These are phyloP conservation scores for Acrobasis consociella DNA, from an alignment of 2,888 invertebrate genomes.

Conservation along the genomic window DNA sequence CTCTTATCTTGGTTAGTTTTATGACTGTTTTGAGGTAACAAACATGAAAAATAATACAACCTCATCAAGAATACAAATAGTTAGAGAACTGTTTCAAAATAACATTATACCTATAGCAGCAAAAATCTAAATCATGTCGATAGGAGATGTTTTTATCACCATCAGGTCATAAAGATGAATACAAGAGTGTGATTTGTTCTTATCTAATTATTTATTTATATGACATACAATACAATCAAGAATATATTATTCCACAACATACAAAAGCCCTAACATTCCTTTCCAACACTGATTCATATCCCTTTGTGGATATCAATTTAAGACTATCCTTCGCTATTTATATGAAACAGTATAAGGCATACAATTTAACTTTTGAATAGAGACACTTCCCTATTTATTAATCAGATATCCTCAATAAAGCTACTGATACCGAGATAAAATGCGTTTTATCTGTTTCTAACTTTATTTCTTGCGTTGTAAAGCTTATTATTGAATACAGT, in stretches of 20 bases:
- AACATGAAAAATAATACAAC: no score
- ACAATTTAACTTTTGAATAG: conserved; percentile 43
- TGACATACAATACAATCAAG: neutral
- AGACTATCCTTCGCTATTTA: neutral
- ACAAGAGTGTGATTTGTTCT: no score
- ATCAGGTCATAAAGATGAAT: no score
- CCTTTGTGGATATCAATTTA: conserved; percentile 5
- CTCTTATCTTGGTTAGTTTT: no score
- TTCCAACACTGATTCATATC: neutral
- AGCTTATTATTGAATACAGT: neutral
- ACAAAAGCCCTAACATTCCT: conserved; percentile 1
- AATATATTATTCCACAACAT: neutral
- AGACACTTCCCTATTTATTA: conserved; percentile 52
- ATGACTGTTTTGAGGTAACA: no score
- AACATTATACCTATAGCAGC: no score
- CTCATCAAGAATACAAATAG: no score
- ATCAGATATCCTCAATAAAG: conserved; percentile 41
- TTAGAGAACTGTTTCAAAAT: no score
- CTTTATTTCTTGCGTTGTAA: neutral
- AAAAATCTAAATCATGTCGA: no score
- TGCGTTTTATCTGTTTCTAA: neutral
- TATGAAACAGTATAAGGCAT: conserved; percentile 38
- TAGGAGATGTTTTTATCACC: no score
- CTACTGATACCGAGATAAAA: conserved; percentile 4
- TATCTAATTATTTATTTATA: no score